These are phyloP conservation scores for Hypselothyrea guttata DNA, from an alignment of 2,888 invertebrate genomes.

Conservation along the genomic window DNA sequence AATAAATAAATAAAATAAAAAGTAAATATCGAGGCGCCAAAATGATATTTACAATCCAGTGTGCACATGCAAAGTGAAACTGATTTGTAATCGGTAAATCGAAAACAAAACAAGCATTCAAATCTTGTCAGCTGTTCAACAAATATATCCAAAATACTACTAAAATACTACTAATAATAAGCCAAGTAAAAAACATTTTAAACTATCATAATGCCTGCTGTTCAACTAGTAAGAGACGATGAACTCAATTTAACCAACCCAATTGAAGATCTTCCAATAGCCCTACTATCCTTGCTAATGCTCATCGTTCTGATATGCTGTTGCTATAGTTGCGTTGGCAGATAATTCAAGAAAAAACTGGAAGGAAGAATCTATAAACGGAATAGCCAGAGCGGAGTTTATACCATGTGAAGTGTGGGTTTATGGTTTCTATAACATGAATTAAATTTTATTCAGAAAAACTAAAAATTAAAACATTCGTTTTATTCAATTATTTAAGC, in stretches of 20 bases:
- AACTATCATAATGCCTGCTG: too few species aligned
- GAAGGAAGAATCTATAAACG: too few species aligned
- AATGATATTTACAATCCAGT: conserved; percentile 35
- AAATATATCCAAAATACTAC: too few species aligned
- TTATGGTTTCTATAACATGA: too few species aligned
- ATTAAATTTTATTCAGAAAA: too few species aligned
- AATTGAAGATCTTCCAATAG: conserved; percentile 6
- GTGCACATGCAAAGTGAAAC: conserved; percentile 62
- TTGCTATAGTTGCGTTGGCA: conserved; percentile 27
- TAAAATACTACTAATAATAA: neutral
- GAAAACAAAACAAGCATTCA: conserved; percentile 21
- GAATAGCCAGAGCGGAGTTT: too few species aligned
- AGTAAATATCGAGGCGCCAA: conserved; percentile 45
- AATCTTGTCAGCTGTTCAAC: too few species aligned
- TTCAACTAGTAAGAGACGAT: too few species aligned
- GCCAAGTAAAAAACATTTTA: too few species aligned
- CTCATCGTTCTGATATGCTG: conserved; percentile 30
- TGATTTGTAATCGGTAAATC: conserved; percentile 21
- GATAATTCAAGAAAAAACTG: conserved; percentile 1
- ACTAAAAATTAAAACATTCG: too few species aligned
- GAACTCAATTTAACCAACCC: conserved; percentile 16
- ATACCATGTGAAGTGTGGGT: too few species aligned
- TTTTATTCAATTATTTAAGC: too few species aligned
- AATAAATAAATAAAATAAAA: conserved; percentile 17
- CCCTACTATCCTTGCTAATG: conserved; percentile 16